A percentile compares a stretch with the other conserved stretches of the same genome.
Conservation (phyloP, 2,888 invertebrate species). For the Eulithis prunata region DNA sequence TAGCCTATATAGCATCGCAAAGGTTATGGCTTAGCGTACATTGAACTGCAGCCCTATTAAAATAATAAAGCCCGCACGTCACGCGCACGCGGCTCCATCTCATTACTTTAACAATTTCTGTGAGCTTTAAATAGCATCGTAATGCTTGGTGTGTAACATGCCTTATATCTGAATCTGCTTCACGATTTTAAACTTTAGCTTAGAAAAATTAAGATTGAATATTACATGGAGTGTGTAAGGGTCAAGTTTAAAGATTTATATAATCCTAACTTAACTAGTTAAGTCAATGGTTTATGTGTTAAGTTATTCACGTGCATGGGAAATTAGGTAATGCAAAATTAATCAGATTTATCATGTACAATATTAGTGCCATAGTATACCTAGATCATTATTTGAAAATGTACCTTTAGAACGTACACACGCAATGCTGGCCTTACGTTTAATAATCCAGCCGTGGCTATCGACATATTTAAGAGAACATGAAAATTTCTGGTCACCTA, state of each 20-base stretch:
- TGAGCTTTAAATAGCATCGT: slow-evolving; percentile 66
- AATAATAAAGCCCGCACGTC: slow-evolving; percentile 74
- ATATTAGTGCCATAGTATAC: background rate
- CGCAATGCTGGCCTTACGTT: too few relatives aligned
- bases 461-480: too few relatives aligned
- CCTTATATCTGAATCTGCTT: slow-evolving; percentile 24
- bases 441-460: too few relatives aligned
- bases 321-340: slow-evolving; percentile 23
- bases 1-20: background rate
- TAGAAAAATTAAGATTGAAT: background rate
- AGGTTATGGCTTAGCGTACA: slow-evolving; percentile 21
- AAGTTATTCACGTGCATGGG: slow-evolving; percentile 21
- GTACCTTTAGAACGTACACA: too few relatives aligned
- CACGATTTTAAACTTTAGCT: slow-evolving; percentile 9
- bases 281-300: slow-evolving; percentile 27
- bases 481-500: too few relatives aligned
- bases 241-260: slow-evolving; percentile 30
- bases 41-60: slow-evolving; percentile 43
- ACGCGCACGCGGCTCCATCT: slow-evolving; percentile 71
- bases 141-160: slow-evolving; percentile 46
- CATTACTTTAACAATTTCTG: slow-evolving; percentile 76
- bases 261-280: slow-evolving; percentile 27
- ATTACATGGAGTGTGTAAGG: slow-evolving; percentile 3
- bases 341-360: slow-evolving; percentile 6
- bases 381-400: too few relatives aligned